Conservation (phyloP, 2,888 invertebrate genomes). For the Xestia ashworthii region DNA sequence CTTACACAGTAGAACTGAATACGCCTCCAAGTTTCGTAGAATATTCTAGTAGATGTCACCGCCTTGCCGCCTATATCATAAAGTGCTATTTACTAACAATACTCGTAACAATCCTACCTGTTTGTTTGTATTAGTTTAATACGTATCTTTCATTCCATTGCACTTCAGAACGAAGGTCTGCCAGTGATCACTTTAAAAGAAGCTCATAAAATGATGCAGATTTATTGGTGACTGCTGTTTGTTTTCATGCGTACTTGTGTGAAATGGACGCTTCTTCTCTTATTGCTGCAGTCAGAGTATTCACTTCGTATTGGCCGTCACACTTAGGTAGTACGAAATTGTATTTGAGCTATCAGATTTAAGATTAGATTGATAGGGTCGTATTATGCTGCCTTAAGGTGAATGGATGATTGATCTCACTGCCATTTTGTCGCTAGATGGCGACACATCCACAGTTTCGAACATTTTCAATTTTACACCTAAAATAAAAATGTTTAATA, state of each 20-base stretch:
- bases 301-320: not conserved
- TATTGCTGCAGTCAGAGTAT: not conserved
- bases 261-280: not conserved
- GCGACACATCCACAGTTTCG: too few species aligned
- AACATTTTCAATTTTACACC: too few species aligned
- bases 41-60: constrained; percentile 47
- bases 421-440: too few species aligned
- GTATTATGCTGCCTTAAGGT: not conserved
- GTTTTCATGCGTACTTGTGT: not conserved
- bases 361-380: too few species aligned
- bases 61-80: constrained; percentile 3
- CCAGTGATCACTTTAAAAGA: not conserved
- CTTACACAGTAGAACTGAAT: not conserved
- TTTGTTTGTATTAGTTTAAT: constrained; percentile 1
- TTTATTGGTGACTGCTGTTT: not conserved
- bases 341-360: not conserved
- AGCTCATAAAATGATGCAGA: not conserved
- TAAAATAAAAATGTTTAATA: too few species aligned
- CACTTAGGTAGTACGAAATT: not conserved
- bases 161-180: not conserved
- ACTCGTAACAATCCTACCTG: not conserved
- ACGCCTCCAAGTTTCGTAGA: constrained; percentile 18
- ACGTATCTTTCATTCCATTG: not conserved
- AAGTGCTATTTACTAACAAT: constrained; percentile 18
- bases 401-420: not conserved